Evolutionary conservation across 2,797 vertebrate species (phyloP), one percentile per base, ranked within the genome.

Genomic region (Gallinago stenura): DNA sequence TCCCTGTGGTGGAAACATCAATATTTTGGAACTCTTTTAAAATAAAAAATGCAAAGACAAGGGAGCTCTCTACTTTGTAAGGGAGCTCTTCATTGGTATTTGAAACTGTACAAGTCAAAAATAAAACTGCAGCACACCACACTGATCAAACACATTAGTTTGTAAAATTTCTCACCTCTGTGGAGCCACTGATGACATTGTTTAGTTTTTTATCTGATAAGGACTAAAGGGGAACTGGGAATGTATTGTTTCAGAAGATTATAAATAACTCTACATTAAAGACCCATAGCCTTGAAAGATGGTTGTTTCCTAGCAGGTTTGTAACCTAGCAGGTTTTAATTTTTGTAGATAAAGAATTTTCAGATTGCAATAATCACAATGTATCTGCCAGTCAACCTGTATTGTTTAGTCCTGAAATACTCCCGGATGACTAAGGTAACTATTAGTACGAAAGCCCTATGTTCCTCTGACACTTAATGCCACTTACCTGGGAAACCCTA

Each of bases 141-240:
- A 37, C n/a, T 88, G 79, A 94, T 96, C 80, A 96, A 96, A 96
- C 61, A 95, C 73, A 96, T 90, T 91, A 93, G 35, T 56, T 61
- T 89, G 73, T 87, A 91, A 93, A 69, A 94, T 92, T 95, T 92
- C 28, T 92, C 82, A 96, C 88, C 62, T 97, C 85, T 69, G 10
- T 66, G 56, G 81, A 83, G 31, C 31, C 58, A 83, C 48, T 90
- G 83, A 86, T 78, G 90, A 58, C 19, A 81, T 57, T 94, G 57
- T 84, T 96, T 93, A 30, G 25, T 43, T 50, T 93, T 95, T 94
- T 94, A 72, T 82, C 68, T 90, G 86, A 83, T 83, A 66, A 15
- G 17, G 30, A 87, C n/a, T 1, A 5, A 94, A 93, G 39, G 65
- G 26, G 66, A 93, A 80, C 56, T 64, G 54, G 75, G 78, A 91